These are phyloP conservation scores for Anguilla obscura DNA, from an alignment of 2,797 vertebrate species.

Conservation along the genomic window DNA sequence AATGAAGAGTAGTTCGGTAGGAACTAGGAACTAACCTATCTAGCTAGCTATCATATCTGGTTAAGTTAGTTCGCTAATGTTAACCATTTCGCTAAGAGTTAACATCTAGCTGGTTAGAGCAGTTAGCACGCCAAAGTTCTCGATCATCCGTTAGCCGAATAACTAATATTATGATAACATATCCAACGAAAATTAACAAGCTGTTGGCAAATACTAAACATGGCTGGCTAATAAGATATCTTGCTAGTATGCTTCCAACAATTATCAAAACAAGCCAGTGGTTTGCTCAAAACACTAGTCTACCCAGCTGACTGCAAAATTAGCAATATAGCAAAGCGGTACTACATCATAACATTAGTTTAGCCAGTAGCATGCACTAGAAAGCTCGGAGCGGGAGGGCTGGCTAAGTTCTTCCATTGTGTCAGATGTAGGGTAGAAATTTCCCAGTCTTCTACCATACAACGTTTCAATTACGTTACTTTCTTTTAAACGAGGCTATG, in stretches of 20 bases:
- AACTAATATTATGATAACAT: no score
- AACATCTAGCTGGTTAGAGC: no score
- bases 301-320: no score
- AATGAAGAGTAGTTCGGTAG: not conserved
- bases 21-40: no score
- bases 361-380: no score
- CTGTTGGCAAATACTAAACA: not conserved
- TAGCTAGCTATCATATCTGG: not conserved
- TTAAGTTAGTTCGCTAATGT: not conserved
- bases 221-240: not conserved
- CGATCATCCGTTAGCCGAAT: not conserved
- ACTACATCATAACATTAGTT: no score
- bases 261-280: not conserved
- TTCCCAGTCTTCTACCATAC: not conserved
- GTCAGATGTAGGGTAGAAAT: not conserved
- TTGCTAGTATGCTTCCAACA: not conserved
- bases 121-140: no score
- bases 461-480: not conserved
- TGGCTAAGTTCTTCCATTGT: constrained; percentile 1
- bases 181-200: no score
- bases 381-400: no score
- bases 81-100: not conserved
- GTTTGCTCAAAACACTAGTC: not conserved
- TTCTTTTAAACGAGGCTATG: not conserved
- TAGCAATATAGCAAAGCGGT: no score